These are phyloP conservation scores for Phylloscopus trochilus DNA, from an alignment of 2,113 vertebrate genomes.

Conservation along the genomic window DNA sequence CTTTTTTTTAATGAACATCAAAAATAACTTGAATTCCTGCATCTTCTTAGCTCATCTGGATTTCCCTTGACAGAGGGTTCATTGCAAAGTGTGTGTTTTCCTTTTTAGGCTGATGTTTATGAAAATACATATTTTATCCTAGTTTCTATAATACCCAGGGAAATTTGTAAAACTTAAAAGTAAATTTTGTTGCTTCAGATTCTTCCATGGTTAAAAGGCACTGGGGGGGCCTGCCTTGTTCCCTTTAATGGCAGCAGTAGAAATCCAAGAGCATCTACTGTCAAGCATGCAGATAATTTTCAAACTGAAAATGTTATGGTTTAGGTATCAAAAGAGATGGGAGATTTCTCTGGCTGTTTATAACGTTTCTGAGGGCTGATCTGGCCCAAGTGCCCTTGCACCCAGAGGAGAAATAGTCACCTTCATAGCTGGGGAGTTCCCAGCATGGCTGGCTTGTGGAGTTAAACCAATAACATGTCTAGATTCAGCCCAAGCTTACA, in stretches of 20 bases:
- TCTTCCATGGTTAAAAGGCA: constrained; percentile 31
- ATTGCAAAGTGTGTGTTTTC: constrained; percentile 56
- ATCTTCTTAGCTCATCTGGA: constrained; percentile 72
- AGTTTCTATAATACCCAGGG: constrained; percentile 31
- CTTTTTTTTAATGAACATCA: constrained; percentile 61
- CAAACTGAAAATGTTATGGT: neutral
- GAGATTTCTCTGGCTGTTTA: neutral
- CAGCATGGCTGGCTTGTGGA: neutral
- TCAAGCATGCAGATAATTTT: neutral
- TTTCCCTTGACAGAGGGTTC: constrained; percentile 69
- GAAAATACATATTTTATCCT: constrained; percentile 60
- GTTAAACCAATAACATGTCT: neutral
- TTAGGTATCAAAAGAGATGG: neutral
- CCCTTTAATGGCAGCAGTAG: neutral
- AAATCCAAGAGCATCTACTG: neutral
- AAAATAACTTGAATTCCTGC: constrained; percentile 62
- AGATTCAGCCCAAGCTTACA: neutral
- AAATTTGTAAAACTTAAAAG: constrained; percentile 48
- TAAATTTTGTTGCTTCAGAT: constrained; percentile 27
- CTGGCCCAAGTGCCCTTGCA: neutral
- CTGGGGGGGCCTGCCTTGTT: neutral
- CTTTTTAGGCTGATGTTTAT: constrained; percentile 62
- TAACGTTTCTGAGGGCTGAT: neutral
- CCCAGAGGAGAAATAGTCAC: neutral
- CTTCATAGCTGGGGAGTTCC: neutral